A percentile compares a stretch with the other conserved stretches of the same genome.
These are phyloP conservation scores for Tanytarsus gracilentus DNA, from an alignment of 2,888 invertebrate genomes.

Conservation along the genomic window DNA sequence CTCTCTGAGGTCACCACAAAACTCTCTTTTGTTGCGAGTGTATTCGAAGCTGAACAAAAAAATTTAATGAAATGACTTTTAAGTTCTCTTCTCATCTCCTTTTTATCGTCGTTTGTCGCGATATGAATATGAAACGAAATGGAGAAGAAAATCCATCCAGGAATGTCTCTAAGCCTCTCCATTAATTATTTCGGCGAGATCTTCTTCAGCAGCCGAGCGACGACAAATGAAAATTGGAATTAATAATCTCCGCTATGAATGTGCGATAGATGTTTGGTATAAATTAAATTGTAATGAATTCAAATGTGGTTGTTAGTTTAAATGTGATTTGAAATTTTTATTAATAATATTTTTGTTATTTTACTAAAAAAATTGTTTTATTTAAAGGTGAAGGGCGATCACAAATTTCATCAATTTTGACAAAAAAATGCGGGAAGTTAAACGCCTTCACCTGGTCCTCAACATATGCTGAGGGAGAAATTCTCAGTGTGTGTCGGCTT, in stretches of 20 bases:
- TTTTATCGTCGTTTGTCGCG: background rate
- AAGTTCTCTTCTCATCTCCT: background rate
- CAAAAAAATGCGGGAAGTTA: too few species aligned
- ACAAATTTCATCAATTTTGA: too few species aligned
- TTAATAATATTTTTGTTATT: background rate
- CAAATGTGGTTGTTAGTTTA: background rate
- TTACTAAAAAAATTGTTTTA: background rate
- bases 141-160: conserved; percentile 12
- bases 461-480: conserved; percentile 1
- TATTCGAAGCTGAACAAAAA: too few species aligned
- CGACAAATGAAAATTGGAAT: conserved; percentile 15
- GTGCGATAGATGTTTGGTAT: conserved; percentile 10
- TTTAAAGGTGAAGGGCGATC: too few species aligned
- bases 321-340: background rate
- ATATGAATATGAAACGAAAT: background rate
- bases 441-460: background rate
- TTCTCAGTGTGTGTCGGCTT: background rate
- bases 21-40: too few species aligned
- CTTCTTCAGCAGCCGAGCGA: conserved; percentile 8
- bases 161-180: conserved; percentile 20
- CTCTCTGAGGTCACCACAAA: background rate
- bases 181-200: conserved; percentile 17
- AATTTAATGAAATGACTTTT: too few species aligned
- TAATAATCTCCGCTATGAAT: too few species aligned
- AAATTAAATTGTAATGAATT: conserved; percentile 25